Percentiles rank a stretch among this genome's conserved stretches.
Conservation (phyloP, 2,888 invertebrate genomes). For the Argyresthia albistria region DNA sequence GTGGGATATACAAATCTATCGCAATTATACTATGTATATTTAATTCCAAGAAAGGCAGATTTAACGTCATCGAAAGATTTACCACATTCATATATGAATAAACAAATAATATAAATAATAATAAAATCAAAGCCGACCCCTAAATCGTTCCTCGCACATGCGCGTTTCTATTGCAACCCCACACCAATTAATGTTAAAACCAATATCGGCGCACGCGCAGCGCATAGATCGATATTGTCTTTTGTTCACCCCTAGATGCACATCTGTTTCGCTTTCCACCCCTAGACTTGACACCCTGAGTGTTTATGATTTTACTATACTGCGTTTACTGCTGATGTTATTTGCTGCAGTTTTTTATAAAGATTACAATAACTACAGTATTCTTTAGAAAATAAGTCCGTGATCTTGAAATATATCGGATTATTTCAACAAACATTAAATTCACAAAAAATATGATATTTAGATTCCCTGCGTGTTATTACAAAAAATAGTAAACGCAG, state of each 20-base stretch:
- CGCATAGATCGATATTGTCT: conserved; percentile 56
- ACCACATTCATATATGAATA: too few relatives aligned
- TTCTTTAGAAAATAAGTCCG: too few relatives aligned
- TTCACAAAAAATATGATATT: too few relatives aligned
- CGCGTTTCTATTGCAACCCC: conserved; percentile 24
- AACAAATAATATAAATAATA: background rate
- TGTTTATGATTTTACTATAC: background rate
- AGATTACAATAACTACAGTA: too few relatives aligned
- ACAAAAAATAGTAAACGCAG: too few relatives aligned
- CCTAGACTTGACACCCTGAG: background rate
- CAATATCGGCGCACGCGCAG: conserved; percentile 42
- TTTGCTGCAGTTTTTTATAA: background rate
- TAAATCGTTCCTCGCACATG: background rate
- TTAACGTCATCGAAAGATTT: too few relatives aligned
- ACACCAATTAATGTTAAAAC: conserved; percentile 31
- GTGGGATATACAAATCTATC: too few relatives aligned
- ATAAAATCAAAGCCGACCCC: background rate
- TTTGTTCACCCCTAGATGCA: conserved; percentile 33
- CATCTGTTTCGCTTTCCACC: conserved; percentile 34
- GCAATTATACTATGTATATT: too few relatives aligned
- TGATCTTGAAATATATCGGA: too few relatives aligned
- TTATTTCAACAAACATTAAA: too few relatives aligned
- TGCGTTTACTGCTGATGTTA: background rate
- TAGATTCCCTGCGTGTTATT: too few relatives aligned
- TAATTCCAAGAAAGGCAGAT: too few relatives aligned